These are phyloP conservation scores for Sebastes dallii DNA, from an alignment of 2,797 vertebrate genomes.

Conservation along the genomic window DNA sequence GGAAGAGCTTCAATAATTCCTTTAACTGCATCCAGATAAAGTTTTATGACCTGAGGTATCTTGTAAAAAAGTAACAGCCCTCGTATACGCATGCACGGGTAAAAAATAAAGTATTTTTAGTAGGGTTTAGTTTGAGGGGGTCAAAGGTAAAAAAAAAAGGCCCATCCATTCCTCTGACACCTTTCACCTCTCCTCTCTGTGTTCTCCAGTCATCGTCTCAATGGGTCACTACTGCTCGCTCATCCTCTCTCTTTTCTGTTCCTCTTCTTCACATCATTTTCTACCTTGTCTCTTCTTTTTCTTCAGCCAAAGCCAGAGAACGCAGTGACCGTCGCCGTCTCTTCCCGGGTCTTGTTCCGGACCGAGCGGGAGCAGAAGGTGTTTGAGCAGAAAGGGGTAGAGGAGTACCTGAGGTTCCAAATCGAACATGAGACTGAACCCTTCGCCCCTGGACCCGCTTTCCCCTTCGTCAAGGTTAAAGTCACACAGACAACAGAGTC, in stretches of 20 bases:
- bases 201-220: background rate
- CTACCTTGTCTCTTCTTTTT: background rate
- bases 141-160: background rate
- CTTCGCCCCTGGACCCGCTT: constrained; percentile 92
- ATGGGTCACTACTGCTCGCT: background rate
- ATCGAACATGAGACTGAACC: constrained; percentile 95
- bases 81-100: background rate
- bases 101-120: background rate
- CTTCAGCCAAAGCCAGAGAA: constrained; percentile 93
- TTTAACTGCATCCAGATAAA: background rate
- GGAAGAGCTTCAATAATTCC: background rate
- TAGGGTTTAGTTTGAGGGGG: background rate
- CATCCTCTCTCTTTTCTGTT: background rate
- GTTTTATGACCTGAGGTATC: background rate
- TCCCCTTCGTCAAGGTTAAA: constrained; percentile 94
- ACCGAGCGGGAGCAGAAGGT: constrained; percentile 94
- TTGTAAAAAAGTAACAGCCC: background rate
- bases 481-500: background rate
- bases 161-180: background rate
- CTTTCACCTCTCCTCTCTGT: background rate
- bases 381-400: constrained; percentile 90
- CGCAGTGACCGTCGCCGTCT: constrained; percentile 94
- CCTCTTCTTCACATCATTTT: background rate
- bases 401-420: constrained; percentile 94
- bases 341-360: constrained; percentile 93